phyloP scores from a whole-genome alignment of 1,140 invertebrate genomes.

The Megalonaias nervosa region DNA sequence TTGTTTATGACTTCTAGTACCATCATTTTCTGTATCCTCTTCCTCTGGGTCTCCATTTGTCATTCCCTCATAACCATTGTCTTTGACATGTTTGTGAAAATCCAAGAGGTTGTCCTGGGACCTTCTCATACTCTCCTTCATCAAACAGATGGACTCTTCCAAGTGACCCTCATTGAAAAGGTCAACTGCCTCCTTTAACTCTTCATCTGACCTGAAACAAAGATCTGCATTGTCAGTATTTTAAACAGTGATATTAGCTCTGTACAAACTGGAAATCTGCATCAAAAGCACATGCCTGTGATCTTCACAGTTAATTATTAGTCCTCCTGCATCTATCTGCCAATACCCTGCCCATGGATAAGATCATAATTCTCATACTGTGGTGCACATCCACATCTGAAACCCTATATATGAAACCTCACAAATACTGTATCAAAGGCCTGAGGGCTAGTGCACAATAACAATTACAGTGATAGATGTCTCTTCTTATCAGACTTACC shows the following conservation, averaged over 20 bases:
- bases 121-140: conserved; percentile 49
- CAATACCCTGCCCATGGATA: background rate
- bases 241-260: no score
- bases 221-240: background rate
- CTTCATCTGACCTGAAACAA: conserved; percentile 60
- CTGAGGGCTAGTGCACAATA: no score
- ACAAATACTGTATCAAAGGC: no score
- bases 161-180: conserved; percentile 41
- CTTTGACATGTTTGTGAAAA: conserved; percentile 44
- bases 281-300: background rate
- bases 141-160: conserved; percentile 55
- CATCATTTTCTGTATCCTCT: conserved; percentile 45
- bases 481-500: no score
- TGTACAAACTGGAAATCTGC: background rate
- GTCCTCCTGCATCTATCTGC: background rate
- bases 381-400: no score
- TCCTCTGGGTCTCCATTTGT: conserved; percentile 34
- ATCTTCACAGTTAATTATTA: background rate
- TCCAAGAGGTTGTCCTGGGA: conserved; percentile 57
- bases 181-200: conserved; percentile 72
- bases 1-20: background rate
- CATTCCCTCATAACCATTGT: conserved; percentile 32
- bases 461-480: no score
- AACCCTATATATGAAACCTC: no score
- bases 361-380: background rate